Conservation (phyloP, 2,888 invertebrate species). For the Agonopterix alstromeriana region DNA sequence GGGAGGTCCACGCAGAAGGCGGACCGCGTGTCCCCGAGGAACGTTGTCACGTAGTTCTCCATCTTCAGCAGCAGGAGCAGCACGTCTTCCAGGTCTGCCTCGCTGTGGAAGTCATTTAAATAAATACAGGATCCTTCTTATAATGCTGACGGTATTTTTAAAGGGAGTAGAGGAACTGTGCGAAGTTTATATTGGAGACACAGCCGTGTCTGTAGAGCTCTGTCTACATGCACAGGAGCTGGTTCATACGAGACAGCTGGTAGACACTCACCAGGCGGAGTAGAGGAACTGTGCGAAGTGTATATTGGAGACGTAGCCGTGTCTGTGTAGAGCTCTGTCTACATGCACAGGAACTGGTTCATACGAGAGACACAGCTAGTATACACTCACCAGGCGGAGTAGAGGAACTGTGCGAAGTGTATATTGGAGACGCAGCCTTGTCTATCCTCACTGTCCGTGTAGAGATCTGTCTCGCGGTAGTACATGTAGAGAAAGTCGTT, state of each 20-base stretch:
- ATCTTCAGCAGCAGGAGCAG: conserved; percentile 77
- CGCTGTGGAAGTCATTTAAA: conserved; percentile 72
- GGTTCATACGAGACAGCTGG: too few relatives aligned
- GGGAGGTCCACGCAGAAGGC: conserved; percentile 64
- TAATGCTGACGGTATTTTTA: too few relatives aligned
- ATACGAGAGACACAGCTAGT: too few relatives aligned
- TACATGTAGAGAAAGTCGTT: conserved; percentile 91
- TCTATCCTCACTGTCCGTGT: conserved; percentile 82
- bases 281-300: conserved; percentile 69
- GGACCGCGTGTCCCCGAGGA: conserved; percentile 74
- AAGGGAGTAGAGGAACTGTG: conserved; percentile 64
- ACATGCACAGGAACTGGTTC: conserved; percentile 89
- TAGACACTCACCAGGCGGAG: conserved; percentile 50
- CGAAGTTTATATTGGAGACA: conserved; percentile 65
- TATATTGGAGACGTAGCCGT: conserved; percentile 69
- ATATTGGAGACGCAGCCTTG: conserved; percentile 72
- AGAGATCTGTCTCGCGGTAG: conserved; percentile 88
- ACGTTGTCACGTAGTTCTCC: conserved; percentile 77
- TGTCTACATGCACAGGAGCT: conserved; percentile 90
- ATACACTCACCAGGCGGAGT: conserved; percentile 53
- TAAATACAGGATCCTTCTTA: too few relatives aligned
- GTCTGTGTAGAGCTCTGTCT: conserved; percentile 87
- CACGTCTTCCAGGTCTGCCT: conserved; percentile 84
- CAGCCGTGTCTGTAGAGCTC: conserved; percentile 84
- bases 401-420: conserved; percentile 68